Conservation (phyloP, 2,797 vertebrate species). For the Mastacembelus armatus region DNA sequence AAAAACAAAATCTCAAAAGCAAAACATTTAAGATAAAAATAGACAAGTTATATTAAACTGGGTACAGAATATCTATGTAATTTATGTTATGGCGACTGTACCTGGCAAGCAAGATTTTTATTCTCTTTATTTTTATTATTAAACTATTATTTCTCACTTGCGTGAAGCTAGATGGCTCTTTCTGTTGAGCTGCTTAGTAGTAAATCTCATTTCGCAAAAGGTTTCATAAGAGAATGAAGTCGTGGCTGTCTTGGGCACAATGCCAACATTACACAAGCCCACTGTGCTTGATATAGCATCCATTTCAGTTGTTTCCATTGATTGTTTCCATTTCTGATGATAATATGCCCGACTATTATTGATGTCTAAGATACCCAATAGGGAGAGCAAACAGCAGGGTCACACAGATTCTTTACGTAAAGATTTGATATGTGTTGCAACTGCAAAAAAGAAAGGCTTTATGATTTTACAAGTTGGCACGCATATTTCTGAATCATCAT, state of each 20-base stretch:
- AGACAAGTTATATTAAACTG: neutral
- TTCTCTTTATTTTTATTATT: neutral
- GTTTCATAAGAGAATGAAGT: constrained; percentile 6
- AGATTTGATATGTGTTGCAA: too few relatives aligned
- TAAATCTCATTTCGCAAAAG: constrained; percentile 15
- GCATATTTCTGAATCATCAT: too few relatives aligned
- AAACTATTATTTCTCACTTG: neutral
- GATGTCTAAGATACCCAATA: neutral
- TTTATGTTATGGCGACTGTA: neutral
- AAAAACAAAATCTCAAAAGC: neutral
- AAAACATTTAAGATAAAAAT: neutral
- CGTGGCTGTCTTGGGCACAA: neutral
- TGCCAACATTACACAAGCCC: constrained; percentile 1
- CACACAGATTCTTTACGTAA: too few relatives aligned
- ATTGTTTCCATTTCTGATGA: constrained; percentile 20
- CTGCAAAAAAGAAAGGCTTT: too few relatives aligned
- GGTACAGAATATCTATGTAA: neutral
- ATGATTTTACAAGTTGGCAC: too few relatives aligned
- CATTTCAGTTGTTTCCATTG: constrained; percentile 19
- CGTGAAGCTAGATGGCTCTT: neutral
- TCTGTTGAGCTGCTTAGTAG: constrained; percentile 10
- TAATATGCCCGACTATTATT: neutral
- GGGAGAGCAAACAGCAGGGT: too few relatives aligned
- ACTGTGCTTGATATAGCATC: constrained; percentile 30
- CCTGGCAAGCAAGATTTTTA: neutral